Evolutionary conservation across 2,888 invertebrate genomes (phyloP).

Genomic region (Rotaria macrura): DNA sequence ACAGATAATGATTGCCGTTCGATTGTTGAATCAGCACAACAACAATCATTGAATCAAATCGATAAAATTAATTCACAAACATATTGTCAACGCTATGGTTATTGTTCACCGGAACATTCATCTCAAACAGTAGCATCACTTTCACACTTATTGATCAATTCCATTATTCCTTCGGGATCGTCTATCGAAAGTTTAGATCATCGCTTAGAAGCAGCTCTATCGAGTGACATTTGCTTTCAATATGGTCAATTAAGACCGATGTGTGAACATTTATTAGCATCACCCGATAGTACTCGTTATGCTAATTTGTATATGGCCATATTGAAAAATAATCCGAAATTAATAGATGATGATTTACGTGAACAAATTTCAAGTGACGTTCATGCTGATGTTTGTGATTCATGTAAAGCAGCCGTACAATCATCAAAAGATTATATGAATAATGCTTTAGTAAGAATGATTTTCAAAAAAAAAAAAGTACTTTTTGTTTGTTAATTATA

Average conservation of each 20-base stretch:
- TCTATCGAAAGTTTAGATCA: neutral
- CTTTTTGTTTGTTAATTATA: too few relatives aligned
- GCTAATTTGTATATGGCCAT: neutral
- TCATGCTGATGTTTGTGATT: too few relatives aligned
- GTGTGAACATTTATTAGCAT: neutral
- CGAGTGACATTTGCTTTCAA: neutral
- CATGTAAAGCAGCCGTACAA: too few relatives aligned
- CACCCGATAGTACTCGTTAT: neutral
- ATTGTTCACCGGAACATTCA: neutral
- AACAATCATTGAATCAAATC: neutral
- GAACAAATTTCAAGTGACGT: neutral
- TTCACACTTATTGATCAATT: neutral
- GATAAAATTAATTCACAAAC: neutral
- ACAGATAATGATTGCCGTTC: neutral
- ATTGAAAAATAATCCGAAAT: neutral
- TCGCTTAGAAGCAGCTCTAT: neutral
- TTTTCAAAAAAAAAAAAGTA: too few relatives aligned
- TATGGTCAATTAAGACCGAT: neutral
- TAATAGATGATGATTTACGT: neutral
- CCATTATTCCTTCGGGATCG: too few relatives aligned
- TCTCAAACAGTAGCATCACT: neutral
- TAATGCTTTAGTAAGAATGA: too few relatives aligned
- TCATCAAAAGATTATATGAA: too few relatives aligned
- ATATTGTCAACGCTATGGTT: neutral
- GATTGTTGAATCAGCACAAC: neutral